Percentiles rank a stretch among this genome's conserved stretches.
Conservation (phyloP, 2,113 vertebrate species). For the Tamias sibiricus region DNA sequence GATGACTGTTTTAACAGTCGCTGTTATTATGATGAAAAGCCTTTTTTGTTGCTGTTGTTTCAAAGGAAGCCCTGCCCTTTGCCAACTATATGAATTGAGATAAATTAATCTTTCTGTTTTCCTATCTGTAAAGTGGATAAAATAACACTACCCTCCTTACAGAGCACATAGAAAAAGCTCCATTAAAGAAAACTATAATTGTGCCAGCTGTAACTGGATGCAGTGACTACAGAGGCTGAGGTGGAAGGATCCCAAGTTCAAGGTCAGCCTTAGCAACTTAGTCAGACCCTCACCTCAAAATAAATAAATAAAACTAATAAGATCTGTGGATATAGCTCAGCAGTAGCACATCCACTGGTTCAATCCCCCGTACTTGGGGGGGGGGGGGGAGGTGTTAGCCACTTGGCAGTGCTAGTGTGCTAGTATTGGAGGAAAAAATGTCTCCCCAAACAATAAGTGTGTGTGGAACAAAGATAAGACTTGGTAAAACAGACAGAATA, state of each 20-base stretch:
- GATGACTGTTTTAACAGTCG: slow-evolving; percentile 7
- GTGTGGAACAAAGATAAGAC: background rate
- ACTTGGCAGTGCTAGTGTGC: background rate
- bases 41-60: background rate
- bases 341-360: background rate
- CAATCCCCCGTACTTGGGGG: background rate
- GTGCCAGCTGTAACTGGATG: background rate
- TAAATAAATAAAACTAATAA: background rate
- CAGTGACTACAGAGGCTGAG: background rate
- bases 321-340: background rate
- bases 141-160: background rate
- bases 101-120: background rate
- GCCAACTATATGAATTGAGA: background rate
- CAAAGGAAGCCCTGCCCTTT: background rate
- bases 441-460: background rate
- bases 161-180: background rate
- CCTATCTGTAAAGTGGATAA: background rate
- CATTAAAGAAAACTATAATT: background rate
- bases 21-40: background rate
- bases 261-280: background rate
- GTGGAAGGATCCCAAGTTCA: background rate
- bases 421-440: background rate
- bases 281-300: background rate
- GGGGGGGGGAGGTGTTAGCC: too few species aligned
- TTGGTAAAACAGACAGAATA: fast-evolving